Evolutionary conservation across 2,888 invertebrate genomes (phyloP).

Genomic region (Pterostichus niger): DNA sequence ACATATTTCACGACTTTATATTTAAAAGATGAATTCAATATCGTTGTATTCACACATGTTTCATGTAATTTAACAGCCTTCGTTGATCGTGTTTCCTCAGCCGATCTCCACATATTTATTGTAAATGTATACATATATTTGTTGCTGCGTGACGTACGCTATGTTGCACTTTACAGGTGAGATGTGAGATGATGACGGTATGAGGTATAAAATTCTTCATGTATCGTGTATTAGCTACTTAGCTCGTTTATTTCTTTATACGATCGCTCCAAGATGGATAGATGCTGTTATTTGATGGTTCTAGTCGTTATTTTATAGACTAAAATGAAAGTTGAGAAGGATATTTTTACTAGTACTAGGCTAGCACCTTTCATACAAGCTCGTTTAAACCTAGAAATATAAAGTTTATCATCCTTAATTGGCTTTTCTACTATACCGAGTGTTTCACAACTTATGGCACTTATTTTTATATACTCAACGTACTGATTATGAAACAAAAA

Average conservation of each 20-base stretch:
- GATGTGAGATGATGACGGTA: neutral
- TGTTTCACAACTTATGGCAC: too few species aligned
- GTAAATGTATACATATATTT: conserved; percentile 1
- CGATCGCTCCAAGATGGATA: neutral
- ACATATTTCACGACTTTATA: conserved; percentile 38
- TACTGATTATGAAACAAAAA: too few species aligned
- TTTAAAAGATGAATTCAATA: conserved; percentile 47
- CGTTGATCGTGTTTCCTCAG: neutral
- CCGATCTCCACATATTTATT: neutral
- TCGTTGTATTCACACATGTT: conserved; percentile 25
- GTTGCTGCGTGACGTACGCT: neutral
- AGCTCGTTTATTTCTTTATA: neutral
- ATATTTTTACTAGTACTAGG: too few species aligned
- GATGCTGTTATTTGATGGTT: neutral
- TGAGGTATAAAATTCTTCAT: conserved; percentile 7
- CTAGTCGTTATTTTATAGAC: neutral
- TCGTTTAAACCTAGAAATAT: too few species aligned
- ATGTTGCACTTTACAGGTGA: neutral
- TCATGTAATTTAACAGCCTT: conserved; percentile 4
- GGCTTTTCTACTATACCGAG: too few species aligned
- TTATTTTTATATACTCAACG: too few species aligned
- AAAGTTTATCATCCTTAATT: too few species aligned
- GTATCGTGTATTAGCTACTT: conserved; percentile 8
- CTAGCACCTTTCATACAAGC: too few species aligned
- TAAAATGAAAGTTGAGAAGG: too few species aligned